Percentiles rank a stretch among this genome's conserved stretches.
Evolutionary conservation across 2,797 vertebrate genomes (phyloP).

Genomic region (Pseudochaenichthys georgianus): DNA sequence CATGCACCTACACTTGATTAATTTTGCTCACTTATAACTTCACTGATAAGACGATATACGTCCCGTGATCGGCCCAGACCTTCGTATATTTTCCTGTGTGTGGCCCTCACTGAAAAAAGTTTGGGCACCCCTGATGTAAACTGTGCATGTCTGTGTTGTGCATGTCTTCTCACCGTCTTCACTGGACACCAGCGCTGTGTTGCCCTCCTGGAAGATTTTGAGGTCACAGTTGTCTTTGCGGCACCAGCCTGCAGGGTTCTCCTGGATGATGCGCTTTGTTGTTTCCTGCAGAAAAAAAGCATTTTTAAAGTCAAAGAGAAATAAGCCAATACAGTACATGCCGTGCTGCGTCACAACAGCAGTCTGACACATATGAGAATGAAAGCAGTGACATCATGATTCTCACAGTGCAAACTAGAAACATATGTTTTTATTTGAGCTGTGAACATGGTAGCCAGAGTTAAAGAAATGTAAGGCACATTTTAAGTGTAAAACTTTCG

Average conservation of each 20-base stretch:
- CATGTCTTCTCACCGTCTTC: conserved; percentile 32
- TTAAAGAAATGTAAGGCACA: too few species aligned
- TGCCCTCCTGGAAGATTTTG: conserved; percentile 63
- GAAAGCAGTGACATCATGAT: not conserved
- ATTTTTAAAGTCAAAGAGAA: not conserved
- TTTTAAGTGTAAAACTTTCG: too few species aligned
- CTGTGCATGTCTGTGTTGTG: too few species aligned
- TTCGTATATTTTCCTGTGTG: too few species aligned
- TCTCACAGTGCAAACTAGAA: not conserved
- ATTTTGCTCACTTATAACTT: too few species aligned
- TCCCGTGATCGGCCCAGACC: too few species aligned
- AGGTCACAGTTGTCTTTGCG: conserved; percentile 41
- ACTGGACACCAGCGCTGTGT: conserved; percentile 19
- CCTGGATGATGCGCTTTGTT: conserved; percentile 32
- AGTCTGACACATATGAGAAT: not conserved
- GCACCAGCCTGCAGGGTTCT: conserved; percentile 36
- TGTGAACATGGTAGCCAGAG: too few species aligned
- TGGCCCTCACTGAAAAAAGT: too few species aligned
- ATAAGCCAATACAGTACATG: not conserved
- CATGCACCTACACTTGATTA: too few species aligned
- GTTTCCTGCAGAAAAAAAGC: conserved; percentile 42
- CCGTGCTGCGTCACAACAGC: not conserved
- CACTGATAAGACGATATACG: too few species aligned
- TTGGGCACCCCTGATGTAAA: too few species aligned
- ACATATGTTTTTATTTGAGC: too few species aligned